Evolutionary conservation across 2,797 vertebrate genomes (phyloP).

Genomic region (Bucorvus abyssinicus): DNA sequence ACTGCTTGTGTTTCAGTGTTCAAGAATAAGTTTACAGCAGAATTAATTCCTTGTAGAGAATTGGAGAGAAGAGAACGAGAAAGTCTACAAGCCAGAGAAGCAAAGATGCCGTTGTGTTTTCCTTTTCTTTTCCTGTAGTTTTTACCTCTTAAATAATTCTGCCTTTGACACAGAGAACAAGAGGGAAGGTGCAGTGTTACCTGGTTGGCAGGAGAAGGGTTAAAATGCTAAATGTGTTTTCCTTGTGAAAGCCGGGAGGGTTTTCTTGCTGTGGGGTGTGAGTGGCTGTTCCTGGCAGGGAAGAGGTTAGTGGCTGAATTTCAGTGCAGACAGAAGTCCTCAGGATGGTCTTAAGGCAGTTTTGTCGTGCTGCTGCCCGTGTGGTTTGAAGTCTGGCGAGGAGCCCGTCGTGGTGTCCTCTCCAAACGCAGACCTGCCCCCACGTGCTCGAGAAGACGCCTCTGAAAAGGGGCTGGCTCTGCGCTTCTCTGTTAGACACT

Average conservation of each 20-base stretch:
- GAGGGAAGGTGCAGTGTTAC: background rate
- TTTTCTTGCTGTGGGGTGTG: background rate
- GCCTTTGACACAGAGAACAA: background rate
- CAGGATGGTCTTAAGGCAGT: background rate
- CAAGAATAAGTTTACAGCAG: background rate
- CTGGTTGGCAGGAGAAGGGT: background rate
- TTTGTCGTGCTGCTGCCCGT: background rate
- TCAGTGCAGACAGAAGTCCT: background rate
- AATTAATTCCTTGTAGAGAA: background rate
- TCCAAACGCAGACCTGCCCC: fast-evolving
- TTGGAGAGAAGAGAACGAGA: background rate
- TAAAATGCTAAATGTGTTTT: background rate
- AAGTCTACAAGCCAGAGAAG: background rate
- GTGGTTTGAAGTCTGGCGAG: background rate
- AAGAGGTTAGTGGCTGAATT: background rate
- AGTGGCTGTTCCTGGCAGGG: background rate
- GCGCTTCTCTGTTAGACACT: background rate
- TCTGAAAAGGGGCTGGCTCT: fast-evolving
- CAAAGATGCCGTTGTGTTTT: background rate
- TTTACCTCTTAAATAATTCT: background rate
- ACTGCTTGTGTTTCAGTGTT: background rate
- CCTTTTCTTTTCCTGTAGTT: background rate
- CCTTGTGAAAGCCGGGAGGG: background rate
- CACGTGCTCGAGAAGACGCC: background rate
- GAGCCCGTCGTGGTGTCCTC: background rate